Conservation (phyloP, 2,888 invertebrate species). For the Strigamia crassipes region DNA sequence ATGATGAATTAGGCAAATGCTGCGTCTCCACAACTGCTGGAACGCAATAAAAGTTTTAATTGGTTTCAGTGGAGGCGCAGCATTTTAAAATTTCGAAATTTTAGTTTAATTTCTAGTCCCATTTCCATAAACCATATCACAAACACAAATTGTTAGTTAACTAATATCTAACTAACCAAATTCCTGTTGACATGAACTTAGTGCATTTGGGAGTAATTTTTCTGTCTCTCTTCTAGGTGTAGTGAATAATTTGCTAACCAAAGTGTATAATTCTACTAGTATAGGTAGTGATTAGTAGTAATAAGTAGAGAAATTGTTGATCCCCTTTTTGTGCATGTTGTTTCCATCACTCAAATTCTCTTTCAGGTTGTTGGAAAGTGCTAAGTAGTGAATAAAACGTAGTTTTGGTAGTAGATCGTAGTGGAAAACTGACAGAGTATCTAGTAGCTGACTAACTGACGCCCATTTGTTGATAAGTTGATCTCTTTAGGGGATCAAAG, state of each 20-base stretch:
- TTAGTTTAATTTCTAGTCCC: neutral
- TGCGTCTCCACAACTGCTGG: no score
- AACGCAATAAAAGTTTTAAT: no score
- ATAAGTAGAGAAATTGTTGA: neutral
- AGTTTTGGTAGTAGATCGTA: neutral
- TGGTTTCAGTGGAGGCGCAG: no score
- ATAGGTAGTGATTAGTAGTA: neutral
- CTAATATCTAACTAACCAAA: neutral
- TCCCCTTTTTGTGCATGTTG: neutral
- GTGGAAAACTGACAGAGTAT: constrained; percentile 1
- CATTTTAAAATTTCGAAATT: no score
- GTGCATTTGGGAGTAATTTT: constrained; percentile 15
- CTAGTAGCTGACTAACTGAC: neutral
- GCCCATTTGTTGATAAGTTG: neutral
- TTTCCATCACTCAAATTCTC: neutral
- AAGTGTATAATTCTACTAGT: neutral
- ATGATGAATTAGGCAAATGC: no score
- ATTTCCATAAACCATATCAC: neutral
- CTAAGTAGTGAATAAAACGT: neutral
- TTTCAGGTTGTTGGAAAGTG: constrained; percentile 12
- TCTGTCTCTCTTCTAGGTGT: constrained; percentile 4
- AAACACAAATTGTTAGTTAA: neutral
- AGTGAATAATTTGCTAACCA: neutral
- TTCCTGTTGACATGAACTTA: constrained; percentile 12
- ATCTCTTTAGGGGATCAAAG: neutral